Evolutionary conservation across 2,888 invertebrate genomes (phyloP), one percentile per base, ranked within the genome.

Genomic region (Macrophya alboannulata): DNA sequence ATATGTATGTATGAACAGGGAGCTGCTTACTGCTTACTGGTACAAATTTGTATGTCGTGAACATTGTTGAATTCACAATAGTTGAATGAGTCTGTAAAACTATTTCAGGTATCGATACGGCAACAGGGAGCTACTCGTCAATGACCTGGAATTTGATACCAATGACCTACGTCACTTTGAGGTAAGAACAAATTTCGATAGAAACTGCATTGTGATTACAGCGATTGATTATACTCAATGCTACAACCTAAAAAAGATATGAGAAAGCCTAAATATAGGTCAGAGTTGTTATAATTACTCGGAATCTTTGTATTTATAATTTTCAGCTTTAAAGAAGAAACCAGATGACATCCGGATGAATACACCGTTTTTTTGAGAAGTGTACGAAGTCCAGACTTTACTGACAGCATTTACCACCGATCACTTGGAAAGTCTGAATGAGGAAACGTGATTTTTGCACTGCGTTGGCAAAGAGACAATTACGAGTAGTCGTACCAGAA

Each of bases 71-170:
- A 17, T 59, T 48, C 0, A 37, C 5, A 51, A 51, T n/a, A 77
- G 25, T 37, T 31, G 40, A 77, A 25, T 77, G 6, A 51, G 6
- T 37, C 17, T 8, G 10, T 10, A 9, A 25, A 37, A 59, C 68
- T 76, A 43, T 82, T 51, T 15, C 71, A 93, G 94, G 86, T 93
- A 93, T 72, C 92, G 94, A 84, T 93, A 93, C 88, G 93, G 93
- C 31, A 94, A 94, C 88, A 91, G 94, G 17, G 93, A 94, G 85
- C 89, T 94, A 87, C 90, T 95, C 10, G 93, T 94, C 43, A 94
- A 94, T 84, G 94, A 94, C 85, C 92, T 93, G 84, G 94, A 93
- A 86, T 93, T 94, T 72, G 93, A 94, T 85, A 91, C 92, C 15
- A 93, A 92, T 85, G 94, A 94, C 87, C 90, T 94, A 86, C 93